Conservation (phyloP, 2,888 invertebrate genomes). For the Helicoverpa assulta region DNA sequence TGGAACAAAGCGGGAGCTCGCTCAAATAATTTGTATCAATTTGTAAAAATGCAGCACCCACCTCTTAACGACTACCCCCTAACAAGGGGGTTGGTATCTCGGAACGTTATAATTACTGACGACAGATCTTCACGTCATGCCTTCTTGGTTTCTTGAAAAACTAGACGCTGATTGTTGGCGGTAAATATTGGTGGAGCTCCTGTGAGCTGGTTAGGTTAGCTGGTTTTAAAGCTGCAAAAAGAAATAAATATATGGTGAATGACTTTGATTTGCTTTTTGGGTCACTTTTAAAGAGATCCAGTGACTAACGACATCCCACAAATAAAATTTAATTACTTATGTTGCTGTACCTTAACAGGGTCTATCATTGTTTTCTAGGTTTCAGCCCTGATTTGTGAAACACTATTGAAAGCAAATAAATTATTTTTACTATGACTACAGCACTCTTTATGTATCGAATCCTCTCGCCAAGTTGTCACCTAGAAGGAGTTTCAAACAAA, state of each 20-base stretch:
- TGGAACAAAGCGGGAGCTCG: constrained; percentile 89
- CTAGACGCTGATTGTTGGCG: constrained; percentile 39
- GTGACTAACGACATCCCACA: too few relatives aligned
- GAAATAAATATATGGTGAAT: not conserved
- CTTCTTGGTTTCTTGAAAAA: constrained; percentile 59
- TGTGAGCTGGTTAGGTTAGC: constrained; percentile 5
- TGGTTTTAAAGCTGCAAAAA: not conserved
- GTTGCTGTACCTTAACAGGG: too few relatives aligned
- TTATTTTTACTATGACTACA: too few relatives aligned
- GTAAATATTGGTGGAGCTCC: constrained; percentile 16
- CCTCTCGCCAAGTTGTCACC: too few relatives aligned
- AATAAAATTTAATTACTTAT: too few relatives aligned
- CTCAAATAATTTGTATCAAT: constrained; percentile 91
- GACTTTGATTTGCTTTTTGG: not conserved
- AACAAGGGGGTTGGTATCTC: constrained; percentile 68
- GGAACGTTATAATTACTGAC: constrained; percentile 83
- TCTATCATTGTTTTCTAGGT: too few relatives aligned
- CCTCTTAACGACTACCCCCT: constrained; percentile 73
- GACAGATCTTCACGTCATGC: constrained; percentile 70
- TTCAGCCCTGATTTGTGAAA: too few relatives aligned
- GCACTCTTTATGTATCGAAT: too few relatives aligned
- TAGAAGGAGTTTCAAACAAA: too few relatives aligned
- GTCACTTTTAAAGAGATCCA: too few relatives aligned
- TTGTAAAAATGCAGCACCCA: constrained; percentile 89
- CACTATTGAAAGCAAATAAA: too few relatives aligned